Evolutionary conservation across 1,140 invertebrate species (phyloP).

Genomic region (Drosophila cardini): DNA sequence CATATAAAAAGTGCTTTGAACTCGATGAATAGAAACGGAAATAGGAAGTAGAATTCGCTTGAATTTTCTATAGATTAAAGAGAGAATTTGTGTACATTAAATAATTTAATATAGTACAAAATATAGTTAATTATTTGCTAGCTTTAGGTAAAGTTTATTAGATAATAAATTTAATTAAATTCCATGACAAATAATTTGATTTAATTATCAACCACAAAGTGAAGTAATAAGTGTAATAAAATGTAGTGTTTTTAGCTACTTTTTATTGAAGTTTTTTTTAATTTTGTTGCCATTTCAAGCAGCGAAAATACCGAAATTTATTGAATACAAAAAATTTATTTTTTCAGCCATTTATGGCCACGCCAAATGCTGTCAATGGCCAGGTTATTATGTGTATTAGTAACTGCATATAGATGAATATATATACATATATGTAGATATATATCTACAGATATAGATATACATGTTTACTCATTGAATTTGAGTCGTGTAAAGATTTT

Average conservation of each 20-base stretch:
- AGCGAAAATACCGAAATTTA: slow-evolving; percentile 34
- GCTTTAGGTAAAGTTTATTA: too few species aligned
- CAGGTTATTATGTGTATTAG: slow-evolving; percentile 46
- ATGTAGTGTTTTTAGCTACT: too few species aligned
- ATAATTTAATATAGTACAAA: too few species aligned
- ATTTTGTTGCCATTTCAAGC: slow-evolving; percentile 23
- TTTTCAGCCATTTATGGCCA: slow-evolving; percentile 30
- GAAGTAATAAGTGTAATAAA: too few species aligned
- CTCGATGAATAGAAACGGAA: background rate
- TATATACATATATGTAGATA: slow-evolving; percentile 4
- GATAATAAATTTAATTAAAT: too few species aligned
- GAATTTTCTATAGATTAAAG: too few species aligned
- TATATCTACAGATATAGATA: background rate
- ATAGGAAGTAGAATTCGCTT: too few species aligned
- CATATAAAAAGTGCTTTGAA: background rate
- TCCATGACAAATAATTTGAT: too few species aligned
- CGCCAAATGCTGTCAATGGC: slow-evolving; percentile 52
- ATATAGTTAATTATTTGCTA: too few species aligned
- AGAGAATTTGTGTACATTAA: too few species aligned
- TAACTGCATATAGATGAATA: slow-evolving; percentile 2
- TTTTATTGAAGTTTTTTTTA: slow-evolving; percentile 21
- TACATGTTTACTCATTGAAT: slow-evolving; percentile 1
- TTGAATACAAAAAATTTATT: slow-evolving; percentile 28
- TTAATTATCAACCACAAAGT: too few species aligned
- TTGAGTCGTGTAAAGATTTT: slow-evolving; percentile 14